These are phyloP conservation scores for Colossoma macropomum DNA, from an alignment of 2,113 vertebrate genomes.

Conservation along the genomic window DNA sequence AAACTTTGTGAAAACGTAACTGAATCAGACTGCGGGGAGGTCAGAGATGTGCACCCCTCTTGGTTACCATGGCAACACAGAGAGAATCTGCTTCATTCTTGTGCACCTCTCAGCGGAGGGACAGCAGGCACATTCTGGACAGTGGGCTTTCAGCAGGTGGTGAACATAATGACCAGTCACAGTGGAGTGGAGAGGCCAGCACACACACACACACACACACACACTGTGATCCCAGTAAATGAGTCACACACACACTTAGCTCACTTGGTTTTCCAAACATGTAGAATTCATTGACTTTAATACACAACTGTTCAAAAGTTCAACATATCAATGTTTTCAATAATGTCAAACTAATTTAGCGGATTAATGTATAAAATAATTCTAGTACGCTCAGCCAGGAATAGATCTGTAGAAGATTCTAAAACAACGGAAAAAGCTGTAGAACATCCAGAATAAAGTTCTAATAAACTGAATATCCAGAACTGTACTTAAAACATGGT, in stretches of 20 bases:
- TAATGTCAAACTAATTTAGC: no score
- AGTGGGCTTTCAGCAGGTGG: conserved; percentile 27
- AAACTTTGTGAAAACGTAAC: neutral
- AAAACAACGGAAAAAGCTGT: no score
- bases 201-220: neutral
- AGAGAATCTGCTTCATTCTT: neutral
- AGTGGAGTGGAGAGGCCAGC: conserved; percentile 7
- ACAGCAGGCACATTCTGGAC: conserved; percentile 26
- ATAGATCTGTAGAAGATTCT: no score
- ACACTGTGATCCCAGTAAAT: neutral
- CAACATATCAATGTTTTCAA: no score
- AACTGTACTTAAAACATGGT: no score
- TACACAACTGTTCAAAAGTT: no score
- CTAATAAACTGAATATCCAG: no score
- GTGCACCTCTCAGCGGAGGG: neutral
- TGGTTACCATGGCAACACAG: conserved; percentile 67
- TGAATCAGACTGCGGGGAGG: neutral
- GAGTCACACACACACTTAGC: neutral
- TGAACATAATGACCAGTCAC: conserved; percentile 43
- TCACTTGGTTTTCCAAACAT: no score
- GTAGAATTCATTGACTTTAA: no score
- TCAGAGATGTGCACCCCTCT: neutral
- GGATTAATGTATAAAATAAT: no score
- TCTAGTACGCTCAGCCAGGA: no score
- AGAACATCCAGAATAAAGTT: no score